A percentile compares a stretch with the other conserved stretches of the same genome.
Evolutionary conservation across 2,888 invertebrate genomes (phyloP).

Genomic region (Erebia epiphron): DNA sequence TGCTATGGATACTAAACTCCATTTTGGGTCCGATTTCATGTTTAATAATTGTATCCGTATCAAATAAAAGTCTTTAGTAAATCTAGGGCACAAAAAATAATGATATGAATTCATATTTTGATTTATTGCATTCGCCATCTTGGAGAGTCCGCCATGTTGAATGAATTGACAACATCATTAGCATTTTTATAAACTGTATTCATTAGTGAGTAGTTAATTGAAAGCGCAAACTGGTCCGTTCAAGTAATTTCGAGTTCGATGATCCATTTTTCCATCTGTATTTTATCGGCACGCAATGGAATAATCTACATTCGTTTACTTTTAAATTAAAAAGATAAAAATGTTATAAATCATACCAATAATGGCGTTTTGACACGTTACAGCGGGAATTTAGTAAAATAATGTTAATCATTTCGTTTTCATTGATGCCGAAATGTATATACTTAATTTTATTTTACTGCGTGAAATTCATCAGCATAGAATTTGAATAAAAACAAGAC

Average conservation of each 20-base stretch:
- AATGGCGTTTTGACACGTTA: constrained; percentile 12
- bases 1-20: too few relatives aligned
- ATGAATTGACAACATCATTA: not conserved
- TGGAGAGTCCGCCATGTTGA: constrained; percentile 1
- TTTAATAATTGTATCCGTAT: too few relatives aligned
- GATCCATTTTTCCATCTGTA: not conserved
- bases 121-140: too few relatives aligned
- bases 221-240: not conserved
- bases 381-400: not conserved
- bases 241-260: not conserved
- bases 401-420: not conserved
- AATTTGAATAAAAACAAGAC: too few relatives aligned
- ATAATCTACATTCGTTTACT: constrained; percentile 10
- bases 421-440: too few relatives aligned
- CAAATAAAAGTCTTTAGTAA: too few relatives aligned
- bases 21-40: too few relatives aligned
- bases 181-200: not conserved
- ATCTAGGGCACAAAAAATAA: too few relatives aligned
- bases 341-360: constrained; percentile 7
- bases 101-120: too few relatives aligned
- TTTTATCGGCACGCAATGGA: constrained; percentile 4
- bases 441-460: too few relatives aligned
- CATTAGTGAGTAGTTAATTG: not conserved
- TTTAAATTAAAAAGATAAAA: constrained; percentile 24
- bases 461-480: too few relatives aligned